Percentiles rank a stretch among this genome's conserved stretches.
Evolutionary conservation across 2,113 vertebrate species (phyloP).

Genomic region (Toxotes jaculatrix): DNA sequence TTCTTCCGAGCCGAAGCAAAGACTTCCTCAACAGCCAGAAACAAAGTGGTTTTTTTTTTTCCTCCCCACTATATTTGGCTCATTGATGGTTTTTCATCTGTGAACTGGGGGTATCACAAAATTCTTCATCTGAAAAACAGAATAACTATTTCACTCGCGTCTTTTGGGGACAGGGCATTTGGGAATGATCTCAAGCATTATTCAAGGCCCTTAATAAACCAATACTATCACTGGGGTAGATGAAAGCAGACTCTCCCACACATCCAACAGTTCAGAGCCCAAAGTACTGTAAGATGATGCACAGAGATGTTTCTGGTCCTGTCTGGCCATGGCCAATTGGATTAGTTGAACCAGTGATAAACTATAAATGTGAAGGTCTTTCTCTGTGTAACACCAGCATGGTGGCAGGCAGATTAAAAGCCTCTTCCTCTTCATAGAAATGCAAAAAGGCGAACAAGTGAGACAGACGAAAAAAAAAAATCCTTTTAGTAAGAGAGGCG

Average conservation of each 20-base stretch:
- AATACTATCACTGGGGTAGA: conserved; percentile 60
- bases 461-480: conserved; percentile 33
- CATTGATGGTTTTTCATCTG: conserved; percentile 36
- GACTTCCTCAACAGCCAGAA: conserved; percentile 32
- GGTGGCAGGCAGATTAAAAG: conserved; percentile 76
- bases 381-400: conserved; percentile 54
- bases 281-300: conserved; percentile 69
- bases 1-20: conserved; percentile 18
- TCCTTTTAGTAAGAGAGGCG: conserved; percentile 50
- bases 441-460: conserved; percentile 63
- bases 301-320: conserved; percentile 66
- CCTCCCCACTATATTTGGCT: background rate
- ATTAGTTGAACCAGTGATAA: conserved; percentile 79
- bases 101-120: conserved; percentile 31
- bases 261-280: conserved; percentile 64
- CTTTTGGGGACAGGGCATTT: conserved; percentile 49
- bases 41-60: conserved; percentile 11
- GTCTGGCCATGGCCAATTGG: conserved; percentile 71
- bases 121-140: conserved; percentile 30
- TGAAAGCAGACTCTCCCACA: conserved; percentile 67
- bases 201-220: conserved; percentile 67
- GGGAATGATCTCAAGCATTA: conserved; percentile 69
- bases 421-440: conserved; percentile 55
- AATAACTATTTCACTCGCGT: conserved; percentile 32
- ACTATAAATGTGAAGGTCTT: conserved; percentile 62